Conservation (phyloP, 2,113 vertebrate species). For the Xenopus laevis region DNA sequence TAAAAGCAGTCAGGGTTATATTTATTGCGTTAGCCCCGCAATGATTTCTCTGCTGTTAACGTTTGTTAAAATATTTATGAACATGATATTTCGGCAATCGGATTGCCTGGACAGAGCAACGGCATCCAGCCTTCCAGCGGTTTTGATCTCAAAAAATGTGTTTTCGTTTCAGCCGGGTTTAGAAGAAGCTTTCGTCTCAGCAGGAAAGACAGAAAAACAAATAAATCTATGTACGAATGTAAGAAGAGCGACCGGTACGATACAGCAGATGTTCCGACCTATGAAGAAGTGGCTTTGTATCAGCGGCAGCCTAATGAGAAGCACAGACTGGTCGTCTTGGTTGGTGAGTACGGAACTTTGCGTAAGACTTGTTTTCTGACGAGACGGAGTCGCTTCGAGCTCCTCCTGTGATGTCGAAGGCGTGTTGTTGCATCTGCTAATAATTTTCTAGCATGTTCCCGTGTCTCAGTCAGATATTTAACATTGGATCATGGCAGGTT, state of each 20-base stretch:
- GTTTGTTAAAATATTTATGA: constrained; percentile 46
- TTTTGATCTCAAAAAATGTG: constrained; percentile 49
- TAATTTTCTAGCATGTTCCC: constrained; percentile 18
- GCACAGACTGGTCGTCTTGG: constrained; percentile 84
- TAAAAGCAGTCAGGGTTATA: constrained; percentile 29
- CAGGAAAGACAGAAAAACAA: constrained; percentile 91
- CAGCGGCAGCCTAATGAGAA: constrained; percentile 72
- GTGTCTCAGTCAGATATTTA: constrained; percentile 14
- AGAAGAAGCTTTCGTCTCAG: constrained; percentile 95
- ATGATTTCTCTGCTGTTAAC: constrained; percentile 31
- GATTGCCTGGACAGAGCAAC: constrained; percentile 10
- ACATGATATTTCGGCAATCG: constrained; percentile 35
- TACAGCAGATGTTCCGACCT: constrained; percentile 87
- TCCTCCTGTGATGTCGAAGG: constrained; percentile 26
- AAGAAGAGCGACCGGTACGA: constrained; percentile 95
- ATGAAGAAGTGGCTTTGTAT: constrained; percentile 86
- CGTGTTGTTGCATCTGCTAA: constrained; percentile 41
- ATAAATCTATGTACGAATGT: constrained; percentile 96
- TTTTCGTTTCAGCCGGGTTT: constrained; percentile 78
- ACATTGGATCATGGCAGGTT: constrained; percentile 15
- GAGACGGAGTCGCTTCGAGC: constrained; percentile 3
- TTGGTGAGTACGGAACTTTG: constrained; percentile 73
- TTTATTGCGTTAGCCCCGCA: not conserved
- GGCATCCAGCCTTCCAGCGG: constrained; percentile 23
- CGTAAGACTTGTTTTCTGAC: constrained; percentile 17